Conservation (phyloP, 2,888 invertebrate species). For the Tinea pellionella region DNA sequence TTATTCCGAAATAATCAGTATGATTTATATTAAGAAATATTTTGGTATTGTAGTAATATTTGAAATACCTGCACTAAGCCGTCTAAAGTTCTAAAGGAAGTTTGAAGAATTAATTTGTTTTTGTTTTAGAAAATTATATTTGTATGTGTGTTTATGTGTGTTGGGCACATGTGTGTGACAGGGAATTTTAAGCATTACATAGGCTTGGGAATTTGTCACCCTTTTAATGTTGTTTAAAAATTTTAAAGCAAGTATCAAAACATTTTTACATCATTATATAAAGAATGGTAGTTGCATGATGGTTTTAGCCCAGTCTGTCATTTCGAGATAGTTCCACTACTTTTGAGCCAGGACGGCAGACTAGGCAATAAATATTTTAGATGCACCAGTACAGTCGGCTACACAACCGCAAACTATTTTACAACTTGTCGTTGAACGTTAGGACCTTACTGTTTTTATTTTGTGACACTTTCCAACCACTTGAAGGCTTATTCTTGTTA, state of each 20-base stretch:
- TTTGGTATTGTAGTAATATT: neutral
- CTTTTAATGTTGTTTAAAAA: too few relatives aligned
- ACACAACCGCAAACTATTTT: neutral
- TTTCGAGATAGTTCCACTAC: too few relatives aligned
- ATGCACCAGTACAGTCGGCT: neutral
- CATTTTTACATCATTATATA: too few relatives aligned
- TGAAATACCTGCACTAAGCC: neutral
- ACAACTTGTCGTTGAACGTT: neutral
- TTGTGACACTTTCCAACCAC: neutral
- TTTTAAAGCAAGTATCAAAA: too few relatives aligned
- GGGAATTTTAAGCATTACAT: too few relatives aligned
- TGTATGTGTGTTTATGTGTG: neutral
- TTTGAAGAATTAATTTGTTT: neutral
- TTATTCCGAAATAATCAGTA: too few relatives aligned
- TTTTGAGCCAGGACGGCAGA: too few relatives aligned
- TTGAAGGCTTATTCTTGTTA: neutral
- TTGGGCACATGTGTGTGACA: too few relatives aligned
- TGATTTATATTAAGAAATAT: neutral
- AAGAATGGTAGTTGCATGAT: too few relatives aligned
- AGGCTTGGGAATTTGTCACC: too few relatives aligned
- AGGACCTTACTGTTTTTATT: neutral
- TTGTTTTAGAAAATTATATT: neutral
- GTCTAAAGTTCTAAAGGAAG: neutral
- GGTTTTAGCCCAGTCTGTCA: too few relatives aligned
- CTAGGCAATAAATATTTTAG: too few relatives aligned